Evolutionary conservation across 2,888 invertebrate species (phyloP).

Genomic region (Drosophila setosimentum): DNA sequence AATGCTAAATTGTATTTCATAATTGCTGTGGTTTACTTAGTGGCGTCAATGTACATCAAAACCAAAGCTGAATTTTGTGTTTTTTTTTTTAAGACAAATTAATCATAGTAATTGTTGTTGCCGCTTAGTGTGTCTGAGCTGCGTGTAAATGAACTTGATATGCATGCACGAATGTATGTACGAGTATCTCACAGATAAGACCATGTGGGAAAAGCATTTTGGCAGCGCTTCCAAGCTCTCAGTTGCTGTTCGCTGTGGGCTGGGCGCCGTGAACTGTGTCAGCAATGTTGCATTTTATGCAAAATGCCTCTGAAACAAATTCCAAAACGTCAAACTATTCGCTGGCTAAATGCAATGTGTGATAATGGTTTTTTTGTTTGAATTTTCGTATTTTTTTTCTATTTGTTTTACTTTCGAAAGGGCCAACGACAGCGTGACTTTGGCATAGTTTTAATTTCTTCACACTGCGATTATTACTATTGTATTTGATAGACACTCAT

Average conservation of each 20-base stretch:
- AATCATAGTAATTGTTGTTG: constrained; percentile 72
- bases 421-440: constrained; percentile 70
- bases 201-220: constrained; percentile 74
- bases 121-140: constrained; percentile 49
- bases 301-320: constrained; percentile 52
- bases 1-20: constrained; percentile 78
- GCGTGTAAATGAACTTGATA: constrained; percentile 78
- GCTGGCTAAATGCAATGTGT: constrained; percentile 47
- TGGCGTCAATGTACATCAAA: constrained; percentile 65
- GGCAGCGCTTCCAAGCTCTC: constrained; percentile 58
- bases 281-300: constrained; percentile 70
- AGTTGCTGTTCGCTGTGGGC: constrained; percentile 29
- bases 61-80: constrained; percentile 22
- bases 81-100: constrained; percentile 54
- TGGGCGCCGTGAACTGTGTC: constrained; percentile 73
- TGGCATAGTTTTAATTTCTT: constrained; percentile 71
- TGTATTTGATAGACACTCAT: constrained; percentile 26
- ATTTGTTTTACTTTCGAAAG: constrained; percentile 42
- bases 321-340: constrained; percentile 54
- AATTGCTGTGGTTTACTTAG: constrained; percentile 63
- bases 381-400: neutral
- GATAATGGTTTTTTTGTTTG: constrained; percentile 55
- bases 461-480: constrained; percentile 34
- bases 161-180: constrained; percentile 30
- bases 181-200: constrained; percentile 51